Conservation (phyloP, 2,888 invertebrate species). For the Phyllotreta cruciferae region DNA sequence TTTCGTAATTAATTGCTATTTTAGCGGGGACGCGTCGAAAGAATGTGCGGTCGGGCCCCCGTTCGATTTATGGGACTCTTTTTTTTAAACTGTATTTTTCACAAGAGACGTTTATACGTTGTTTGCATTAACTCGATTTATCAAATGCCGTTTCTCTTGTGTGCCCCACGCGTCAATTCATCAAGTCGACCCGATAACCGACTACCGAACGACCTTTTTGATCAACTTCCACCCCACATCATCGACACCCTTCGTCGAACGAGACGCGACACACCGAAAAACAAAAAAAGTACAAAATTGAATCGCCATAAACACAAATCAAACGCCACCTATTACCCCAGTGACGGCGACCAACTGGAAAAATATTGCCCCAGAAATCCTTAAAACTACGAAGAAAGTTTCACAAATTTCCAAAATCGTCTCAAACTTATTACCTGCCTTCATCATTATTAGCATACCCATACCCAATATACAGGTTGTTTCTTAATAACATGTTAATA, state of each 20-base stretch:
- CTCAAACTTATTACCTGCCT: too few relatives aligned
- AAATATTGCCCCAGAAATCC: conserved; percentile 6
- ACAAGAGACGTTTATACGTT: too few relatives aligned
- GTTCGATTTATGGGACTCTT: conserved; percentile 35
- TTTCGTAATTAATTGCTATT: conserved; percentile 46
- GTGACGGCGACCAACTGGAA: neutral
- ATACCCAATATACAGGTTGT: too few relatives aligned
- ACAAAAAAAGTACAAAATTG: conserved; percentile 25
- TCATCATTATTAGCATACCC: too few relatives aligned
- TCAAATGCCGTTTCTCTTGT: neutral
- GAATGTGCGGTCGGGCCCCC: conserved; percentile 32
- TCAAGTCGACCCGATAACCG: conserved; percentile 24
- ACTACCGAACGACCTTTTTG: conserved; percentile 25
- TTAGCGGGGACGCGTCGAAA: conserved; percentile 35
- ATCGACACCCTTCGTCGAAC: conserved; percentile 7
- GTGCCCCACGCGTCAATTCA: conserved; percentile 16
- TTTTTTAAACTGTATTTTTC: neutral
- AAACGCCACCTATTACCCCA: conserved; percentile 7
- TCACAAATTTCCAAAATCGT: too few relatives aligned
- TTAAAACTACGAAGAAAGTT: neutral
- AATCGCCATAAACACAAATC: conserved; percentile 32
- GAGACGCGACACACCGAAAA: conserved; percentile 10
- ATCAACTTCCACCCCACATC: conserved; percentile 16
- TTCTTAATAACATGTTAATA: too few relatives aligned
- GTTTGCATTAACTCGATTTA: too few relatives aligned